These are phyloP conservation scores for Gnathonemus longibarbis DNA, from an alignment of 2,113 vertebrate species.

Conservation along the genomic window DNA sequence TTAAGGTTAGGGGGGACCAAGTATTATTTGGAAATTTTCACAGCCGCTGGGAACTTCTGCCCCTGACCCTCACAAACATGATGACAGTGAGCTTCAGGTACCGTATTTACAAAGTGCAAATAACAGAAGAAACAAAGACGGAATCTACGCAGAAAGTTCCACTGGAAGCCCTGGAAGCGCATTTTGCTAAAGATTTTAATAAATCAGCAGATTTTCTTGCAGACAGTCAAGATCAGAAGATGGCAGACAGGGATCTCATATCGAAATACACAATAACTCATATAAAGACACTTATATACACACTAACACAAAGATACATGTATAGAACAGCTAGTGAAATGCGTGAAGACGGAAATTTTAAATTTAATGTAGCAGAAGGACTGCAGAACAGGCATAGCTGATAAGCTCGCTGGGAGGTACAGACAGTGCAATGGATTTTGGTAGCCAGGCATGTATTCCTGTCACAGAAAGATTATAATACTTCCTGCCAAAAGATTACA, in stretches of 20 bases:
- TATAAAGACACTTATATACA: background rate
- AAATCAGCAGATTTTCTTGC: background rate
- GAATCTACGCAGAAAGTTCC: background rate
- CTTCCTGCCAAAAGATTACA: background rate
- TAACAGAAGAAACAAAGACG: background rate
- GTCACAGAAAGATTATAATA: background rate
- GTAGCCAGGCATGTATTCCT: background rate
- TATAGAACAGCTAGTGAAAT: background rate
- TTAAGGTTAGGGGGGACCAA: background rate
- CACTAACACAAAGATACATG: background rate
- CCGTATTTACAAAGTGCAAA: background rate
- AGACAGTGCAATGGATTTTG: background rate
- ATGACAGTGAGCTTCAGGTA: background rate
- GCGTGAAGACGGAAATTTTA: background rate
- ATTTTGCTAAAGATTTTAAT: background rate
- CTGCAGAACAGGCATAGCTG: background rate
- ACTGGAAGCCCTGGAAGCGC: background rate
- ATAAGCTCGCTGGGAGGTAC: background rate
- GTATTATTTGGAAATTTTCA: background rate
- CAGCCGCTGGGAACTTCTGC: background rate
- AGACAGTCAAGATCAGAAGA: background rate
- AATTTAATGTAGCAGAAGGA: background rate
- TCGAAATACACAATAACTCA: background rate
- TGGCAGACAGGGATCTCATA: background rate
- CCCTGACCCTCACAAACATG: background rate